A percentile compares a stretch with the other conserved stretches of the same genome.
Conservation (phyloP, 2,797 vertebrate genomes). For the Gephyroberyx darwinii region DNA sequence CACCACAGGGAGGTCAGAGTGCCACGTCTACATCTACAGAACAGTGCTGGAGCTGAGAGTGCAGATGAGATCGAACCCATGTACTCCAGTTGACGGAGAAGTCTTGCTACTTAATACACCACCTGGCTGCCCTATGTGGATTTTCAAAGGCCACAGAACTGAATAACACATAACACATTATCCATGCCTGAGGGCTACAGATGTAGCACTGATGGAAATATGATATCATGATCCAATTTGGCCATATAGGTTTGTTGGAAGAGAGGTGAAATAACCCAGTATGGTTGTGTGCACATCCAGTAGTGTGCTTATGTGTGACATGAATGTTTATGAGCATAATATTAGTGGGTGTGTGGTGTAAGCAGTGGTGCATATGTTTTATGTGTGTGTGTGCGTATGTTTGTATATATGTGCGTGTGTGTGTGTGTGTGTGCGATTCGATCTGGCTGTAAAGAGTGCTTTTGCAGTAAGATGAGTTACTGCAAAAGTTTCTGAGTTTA, state of each 20-base stretch:
- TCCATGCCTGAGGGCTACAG: conserved; percentile 27
- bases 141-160: conserved; percentile 60
- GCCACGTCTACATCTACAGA: too few species aligned
- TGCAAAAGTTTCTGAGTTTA: conserved; percentile 37
- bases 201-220: conserved; percentile 46
- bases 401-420: neutral
- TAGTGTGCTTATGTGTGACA: neutral
- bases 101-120: conserved; percentile 61
- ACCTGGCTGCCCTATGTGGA: conserved; percentile 65
- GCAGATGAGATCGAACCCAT: conserved; percentile 51
- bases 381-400: conserved; percentile 11
- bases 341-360: conserved; percentile 11
- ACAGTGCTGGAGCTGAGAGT: conserved; percentile 5
- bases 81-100: conserved; percentile 52
- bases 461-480: conserved; percentile 16
- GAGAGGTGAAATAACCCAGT: conserved; percentile 38
- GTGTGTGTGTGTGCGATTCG: conserved; percentile 8
- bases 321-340: conserved; percentile 69
- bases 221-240: conserved; percentile 54
- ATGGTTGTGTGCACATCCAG: neutral
- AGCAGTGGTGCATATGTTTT: neutral
- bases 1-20: neutral
- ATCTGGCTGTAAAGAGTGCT: conserved; percentile 23
- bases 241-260: conserved; percentile 62
- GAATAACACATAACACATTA: conserved; percentile 14